Percentiles rank a stretch among this genome's conserved stretches.
Conservation (phyloP, 2,888 invertebrate genomes). For the Lasioglossum zephyrum region DNA sequence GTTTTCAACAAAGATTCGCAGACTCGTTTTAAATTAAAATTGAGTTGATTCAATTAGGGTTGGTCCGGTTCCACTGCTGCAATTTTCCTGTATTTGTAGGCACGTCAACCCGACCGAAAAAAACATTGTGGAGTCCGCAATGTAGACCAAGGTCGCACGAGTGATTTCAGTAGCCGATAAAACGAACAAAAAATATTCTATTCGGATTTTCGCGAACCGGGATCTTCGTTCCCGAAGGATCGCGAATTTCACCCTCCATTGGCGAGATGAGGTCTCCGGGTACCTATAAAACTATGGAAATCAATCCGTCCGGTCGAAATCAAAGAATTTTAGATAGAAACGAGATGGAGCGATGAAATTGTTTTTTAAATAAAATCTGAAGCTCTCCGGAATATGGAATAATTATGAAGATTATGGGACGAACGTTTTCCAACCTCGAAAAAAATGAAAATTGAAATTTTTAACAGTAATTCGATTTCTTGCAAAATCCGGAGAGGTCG, state of each 20-base stretch:
- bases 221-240: not conserved
- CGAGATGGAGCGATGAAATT: too few species aligned
- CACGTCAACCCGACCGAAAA: not conserved
- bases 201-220: not conserved
- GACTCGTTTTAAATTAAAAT: not conserved
- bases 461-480: too few species aligned
- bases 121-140: not conserved
- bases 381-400: too few species aligned
- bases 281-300: not conserved
- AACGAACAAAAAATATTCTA: not conserved
- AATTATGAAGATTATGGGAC: too few species aligned
- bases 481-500: too few species aligned
- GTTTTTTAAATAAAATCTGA: too few species aligned
- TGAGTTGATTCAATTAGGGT: not conserved
- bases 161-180: not conserved
- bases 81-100: not conserved
- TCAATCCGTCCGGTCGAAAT: not conserved
- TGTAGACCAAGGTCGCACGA: not conserved
- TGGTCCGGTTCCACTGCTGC: not conserved
- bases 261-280: not conserved
- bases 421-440: too few species aligned
- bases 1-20: not conserved
- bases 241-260: not conserved
- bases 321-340: too few species aligned
- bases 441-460: too few species aligned